A percentile compares a stretch with the other conserved stretches of the same genome.
phyloP scores from a whole-genome alignment of 2,888 invertebrate genomes.

The Chesias legatella region DNA sequence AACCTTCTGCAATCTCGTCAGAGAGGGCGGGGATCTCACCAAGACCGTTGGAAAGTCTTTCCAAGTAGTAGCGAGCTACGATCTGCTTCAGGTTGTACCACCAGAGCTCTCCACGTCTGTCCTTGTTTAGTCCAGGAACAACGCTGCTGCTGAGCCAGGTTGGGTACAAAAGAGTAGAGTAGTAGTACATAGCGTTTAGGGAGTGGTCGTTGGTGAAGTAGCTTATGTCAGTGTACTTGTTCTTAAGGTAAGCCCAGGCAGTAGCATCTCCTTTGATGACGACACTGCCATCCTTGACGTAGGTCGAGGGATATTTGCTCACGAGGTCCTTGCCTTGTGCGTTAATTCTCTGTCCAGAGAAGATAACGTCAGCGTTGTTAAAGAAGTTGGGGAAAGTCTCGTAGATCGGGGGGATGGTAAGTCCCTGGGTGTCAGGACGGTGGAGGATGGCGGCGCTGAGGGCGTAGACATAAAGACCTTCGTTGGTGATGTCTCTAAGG shows the following conservation, averaged over 20 bases:
- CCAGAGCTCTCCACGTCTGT: constrained; percentile 21
- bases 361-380: constrained; percentile 84
- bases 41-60: constrained; percentile 85
- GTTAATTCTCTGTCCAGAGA: constrained; percentile 82
- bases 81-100: constrained; percentile 80
- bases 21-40: constrained; percentile 82
- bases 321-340: constrained; percentile 51
- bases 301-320: constrained; percentile 50
- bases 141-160: constrained; percentile 81
- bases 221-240: constrained; percentile 75
- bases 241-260: constrained; percentile 74
- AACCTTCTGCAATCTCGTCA: constrained; percentile 77
- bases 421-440: constrained; percentile 82
- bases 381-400: constrained; percentile 87
- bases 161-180: constrained; percentile 81
- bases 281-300: constrained; percentile 63
- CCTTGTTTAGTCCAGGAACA: constrained; percentile 55
- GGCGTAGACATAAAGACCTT: constrained; percentile 84
- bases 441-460: constrained; percentile 82
- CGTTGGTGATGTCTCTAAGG: constrained; percentile 84
- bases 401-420: constrained; percentile 85
- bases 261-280: constrained; percentile 83
- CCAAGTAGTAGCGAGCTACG: constrained; percentile 86
- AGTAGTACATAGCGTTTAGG: constrained; percentile 83
- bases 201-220: constrained; percentile 88